Evolutionary conservation across 23 tunicate genomes (phyloP).

Genomic region (Aplidium turbinatum): DNA sequence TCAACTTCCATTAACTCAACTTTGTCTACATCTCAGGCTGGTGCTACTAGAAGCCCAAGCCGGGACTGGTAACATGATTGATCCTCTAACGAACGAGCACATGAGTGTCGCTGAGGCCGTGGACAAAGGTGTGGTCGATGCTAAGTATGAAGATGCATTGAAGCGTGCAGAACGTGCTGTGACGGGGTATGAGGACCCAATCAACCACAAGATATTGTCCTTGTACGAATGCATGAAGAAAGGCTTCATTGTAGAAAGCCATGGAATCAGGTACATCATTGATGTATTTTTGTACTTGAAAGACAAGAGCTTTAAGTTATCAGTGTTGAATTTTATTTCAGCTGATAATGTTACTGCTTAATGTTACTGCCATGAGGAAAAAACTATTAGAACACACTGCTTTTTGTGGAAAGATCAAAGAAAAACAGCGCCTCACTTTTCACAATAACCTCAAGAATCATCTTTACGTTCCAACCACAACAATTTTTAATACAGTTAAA

Average conservation of each 20-base stretch:
- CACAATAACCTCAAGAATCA: too few relatives aligned
- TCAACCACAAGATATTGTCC: constrained; percentile 60
- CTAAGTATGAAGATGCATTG: constrained; percentile 65
- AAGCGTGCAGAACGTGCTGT: constrained; percentile 81
- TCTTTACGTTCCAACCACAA: too few relatives aligned
- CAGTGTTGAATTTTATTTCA: too few relatives aligned
- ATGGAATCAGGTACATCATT: constrained; percentile 80
- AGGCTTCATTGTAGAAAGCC: constrained; percentile 87
- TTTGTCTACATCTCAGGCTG: constrained; percentile 35
- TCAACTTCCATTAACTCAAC: too few relatives aligned
- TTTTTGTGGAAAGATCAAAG: too few relatives aligned
- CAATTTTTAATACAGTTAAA: too few relatives aligned
- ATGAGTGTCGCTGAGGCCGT: constrained; percentile 70
- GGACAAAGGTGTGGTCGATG: constrained; percentile 31
- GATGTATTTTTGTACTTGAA: too few relatives aligned
- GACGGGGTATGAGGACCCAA: constrained; percentile 78
- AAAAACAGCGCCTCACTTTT: too few relatives aligned
- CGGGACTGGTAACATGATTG: constrained; percentile 71
- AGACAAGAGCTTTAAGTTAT: too few relatives aligned
- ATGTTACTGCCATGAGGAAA: too few relatives aligned
- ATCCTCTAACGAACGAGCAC: constrained; percentile 61
- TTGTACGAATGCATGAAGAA: constrained; percentile 92
- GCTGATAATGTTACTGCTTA: too few relatives aligned
- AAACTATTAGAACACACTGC: too few relatives aligned
- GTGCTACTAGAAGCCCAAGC: constrained; percentile 86